A percentile compares a stretch with the other conserved stretches of the same genome.
These are phyloP conservation scores for Anastrepha obliqua DNA, from an alignment of 1,140 invertebrate species.

Conservation along the genomic window DNA sequence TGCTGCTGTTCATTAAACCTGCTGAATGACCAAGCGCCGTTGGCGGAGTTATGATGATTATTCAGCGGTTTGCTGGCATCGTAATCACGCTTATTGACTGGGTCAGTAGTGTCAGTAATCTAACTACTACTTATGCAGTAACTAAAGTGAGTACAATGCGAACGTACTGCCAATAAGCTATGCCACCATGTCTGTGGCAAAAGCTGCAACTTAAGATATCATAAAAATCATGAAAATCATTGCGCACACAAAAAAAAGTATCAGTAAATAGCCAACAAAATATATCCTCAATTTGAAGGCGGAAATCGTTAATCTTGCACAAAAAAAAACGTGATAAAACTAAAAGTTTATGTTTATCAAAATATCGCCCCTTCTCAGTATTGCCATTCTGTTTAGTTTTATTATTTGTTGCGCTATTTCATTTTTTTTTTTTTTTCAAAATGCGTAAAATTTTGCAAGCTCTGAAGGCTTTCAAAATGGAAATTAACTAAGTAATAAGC, in stretches of 20 bases:
- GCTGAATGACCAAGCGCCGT: constrained; percentile 1
- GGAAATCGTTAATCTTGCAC: background rate
- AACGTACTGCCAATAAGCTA: background rate
- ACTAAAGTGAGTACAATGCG: background rate
- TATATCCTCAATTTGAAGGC: background rate
- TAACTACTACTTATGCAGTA: background rate
- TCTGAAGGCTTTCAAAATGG: too few species aligned
- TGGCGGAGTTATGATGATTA: constrained; percentile 16
- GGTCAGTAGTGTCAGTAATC: constrained; percentile 30
- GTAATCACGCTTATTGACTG: constrained; percentile 45
- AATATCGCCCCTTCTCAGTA: too few species aligned
- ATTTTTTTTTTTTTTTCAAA: background rate
- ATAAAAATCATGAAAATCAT: background rate
- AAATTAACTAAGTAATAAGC: too few species aligned
- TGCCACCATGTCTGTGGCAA: too few species aligned
- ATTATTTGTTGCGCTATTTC: too few species aligned
- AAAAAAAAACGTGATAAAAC: background rate
- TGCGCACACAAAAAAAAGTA: background rate
- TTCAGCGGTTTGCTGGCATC: background rate
- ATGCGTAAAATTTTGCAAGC: too few species aligned
- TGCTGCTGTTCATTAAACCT: background rate
- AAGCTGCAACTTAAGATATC: background rate
- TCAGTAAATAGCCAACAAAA: background rate
- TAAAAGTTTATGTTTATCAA: too few species aligned
- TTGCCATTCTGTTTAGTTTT: too few species aligned